Conservation (phyloP, 2,888 invertebrate genomes). For the Mechanitis messenoides region DNA sequence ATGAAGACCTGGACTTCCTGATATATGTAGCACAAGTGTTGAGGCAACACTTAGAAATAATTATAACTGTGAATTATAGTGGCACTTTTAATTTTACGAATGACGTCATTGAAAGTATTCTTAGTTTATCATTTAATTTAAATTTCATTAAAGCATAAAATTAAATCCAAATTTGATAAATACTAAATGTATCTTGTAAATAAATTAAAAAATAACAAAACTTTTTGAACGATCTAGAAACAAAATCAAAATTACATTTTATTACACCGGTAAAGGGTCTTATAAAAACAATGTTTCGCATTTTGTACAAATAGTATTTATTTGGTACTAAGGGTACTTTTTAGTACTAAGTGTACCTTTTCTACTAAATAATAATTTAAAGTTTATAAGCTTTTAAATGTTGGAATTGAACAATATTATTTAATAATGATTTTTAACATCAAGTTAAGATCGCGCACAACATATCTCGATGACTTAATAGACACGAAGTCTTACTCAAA, state of each 20-base stretch:
- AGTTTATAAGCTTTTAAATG: too few relatives aligned
- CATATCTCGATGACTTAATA: slow-evolving; percentile 21
- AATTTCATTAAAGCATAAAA: neutral
- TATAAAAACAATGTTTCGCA: too few relatives aligned
- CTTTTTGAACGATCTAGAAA: too few relatives aligned
- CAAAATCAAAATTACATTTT: too few relatives aligned
- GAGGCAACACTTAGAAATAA: slow-evolving; percentile 30
- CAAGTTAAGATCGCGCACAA: slow-evolving; percentile 3
- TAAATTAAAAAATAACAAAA: too few relatives aligned
- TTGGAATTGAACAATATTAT: too few relatives aligned
- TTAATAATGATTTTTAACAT: neutral
- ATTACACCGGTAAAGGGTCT: too few relatives aligned
- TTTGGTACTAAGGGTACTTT: neutral
- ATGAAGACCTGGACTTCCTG: slow-evolving; percentile 57
- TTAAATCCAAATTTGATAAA: too few relatives aligned
- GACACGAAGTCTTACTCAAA: slow-evolving; percentile 3
- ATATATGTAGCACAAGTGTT: slow-evolving; percentile 58
- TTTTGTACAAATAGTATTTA: too few relatives aligned
- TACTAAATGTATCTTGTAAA: too few relatives aligned
- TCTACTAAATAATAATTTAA: too few relatives aligned
- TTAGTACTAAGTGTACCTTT: neutral
- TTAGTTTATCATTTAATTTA: neutral
- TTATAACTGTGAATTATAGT: slow-evolving; percentile 34
- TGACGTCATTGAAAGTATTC: slow-evolving; percentile 21
- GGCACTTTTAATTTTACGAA: slow-evolving; percentile 26